Evolutionary conservation across 2,113 vertebrate genomes (phyloP), one percentile per base, ranked within the genome.

Genomic region (Poeciliopsis occidentalis): DNA sequence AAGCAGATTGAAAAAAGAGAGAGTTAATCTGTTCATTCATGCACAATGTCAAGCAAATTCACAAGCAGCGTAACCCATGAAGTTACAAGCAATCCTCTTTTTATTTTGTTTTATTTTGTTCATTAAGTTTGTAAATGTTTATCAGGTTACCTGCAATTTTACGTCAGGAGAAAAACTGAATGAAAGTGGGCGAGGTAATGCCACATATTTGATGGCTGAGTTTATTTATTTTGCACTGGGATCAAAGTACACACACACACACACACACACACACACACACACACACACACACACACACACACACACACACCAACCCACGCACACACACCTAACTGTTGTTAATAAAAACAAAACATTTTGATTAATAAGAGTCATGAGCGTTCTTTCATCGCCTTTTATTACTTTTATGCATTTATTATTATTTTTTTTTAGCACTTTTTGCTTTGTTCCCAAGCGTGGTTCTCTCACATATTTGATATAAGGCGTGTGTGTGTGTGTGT

Each of bases 161-260:
- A 4, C 60, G 51, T 54, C 32, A 32, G 8, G 22, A 68, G 29
- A 34, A 3, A 8, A 30, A 26, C 8, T 4, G 57, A 74, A 22
- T 0, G 11, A 64, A 44, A 30, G 17, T 0, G 15, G n/a, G 8
- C 51, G 26, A 24, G 5, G 15, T 8, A 30, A 61, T 10, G 27
- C 0, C 41, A 51, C 12, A 34, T 26, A 37, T 54, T n/a, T 60
- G 61, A 74, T 34, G 15, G 15, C 13, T 39, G 24, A 4, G 26
- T 64, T 71, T 22, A 75, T 71, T 65, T 73, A 65, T 64, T 71
- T 63, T 62, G 60, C n/a, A 76, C 34, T 41, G 34, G 15, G 74
- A 73, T 78, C 76, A 57, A 80, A 78, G 77, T 76, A 4, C 75
- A 80, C n/a, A 54, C 26, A 17, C 11, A 70, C 7, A 22, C 26